Evolutionary conservation across 2,888 invertebrate species (phyloP).

Genomic region (Acrobasis suavella): DNA sequence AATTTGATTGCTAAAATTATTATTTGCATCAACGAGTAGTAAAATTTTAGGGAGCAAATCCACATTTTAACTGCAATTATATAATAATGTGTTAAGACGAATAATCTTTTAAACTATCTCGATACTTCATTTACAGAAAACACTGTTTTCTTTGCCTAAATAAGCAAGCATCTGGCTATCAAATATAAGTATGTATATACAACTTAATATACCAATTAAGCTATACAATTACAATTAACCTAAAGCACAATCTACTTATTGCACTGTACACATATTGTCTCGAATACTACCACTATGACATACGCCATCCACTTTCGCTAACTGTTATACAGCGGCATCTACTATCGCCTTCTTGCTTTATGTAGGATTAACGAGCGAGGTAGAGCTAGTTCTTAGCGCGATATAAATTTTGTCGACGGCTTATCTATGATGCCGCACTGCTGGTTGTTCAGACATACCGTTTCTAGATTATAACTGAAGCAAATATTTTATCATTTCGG

Average conservation of each 20-base stretch:
- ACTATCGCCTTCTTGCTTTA: background rate
- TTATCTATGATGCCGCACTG: too few relatives aligned
- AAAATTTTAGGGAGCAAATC: too few relatives aligned
- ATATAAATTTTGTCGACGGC: too few relatives aligned
- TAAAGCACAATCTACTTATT: constrained; percentile 63
- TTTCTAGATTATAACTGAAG: background rate
- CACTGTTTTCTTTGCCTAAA: background rate
- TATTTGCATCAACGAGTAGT: too few relatives aligned
- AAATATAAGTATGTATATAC: constrained; percentile 21
- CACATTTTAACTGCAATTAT: too few relatives aligned
- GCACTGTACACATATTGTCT: constrained; percentile 63
- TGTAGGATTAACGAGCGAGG: too few relatives aligned
- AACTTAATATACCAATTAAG: constrained; percentile 35
- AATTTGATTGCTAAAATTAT: too few relatives aligned
- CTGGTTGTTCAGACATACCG: too few relatives aligned
- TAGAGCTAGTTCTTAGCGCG: too few relatives aligned
- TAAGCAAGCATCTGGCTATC: constrained; percentile 1
- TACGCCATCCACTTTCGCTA: constrained; percentile 27
- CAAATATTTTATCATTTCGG: background rate
- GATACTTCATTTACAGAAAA: too few relatives aligned
- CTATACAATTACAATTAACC: constrained; percentile 38
- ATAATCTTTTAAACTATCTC: too few relatives aligned
- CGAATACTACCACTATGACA: constrained; percentile 37
- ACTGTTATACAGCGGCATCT: constrained; percentile 28
- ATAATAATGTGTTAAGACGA: too few relatives aligned